Percentiles rank a stretch among this genome's conserved stretches.
phyloP scores from a whole-genome alignment of 2,113 vertebrate genomes.

The Carettochelys insculpta region DNA sequence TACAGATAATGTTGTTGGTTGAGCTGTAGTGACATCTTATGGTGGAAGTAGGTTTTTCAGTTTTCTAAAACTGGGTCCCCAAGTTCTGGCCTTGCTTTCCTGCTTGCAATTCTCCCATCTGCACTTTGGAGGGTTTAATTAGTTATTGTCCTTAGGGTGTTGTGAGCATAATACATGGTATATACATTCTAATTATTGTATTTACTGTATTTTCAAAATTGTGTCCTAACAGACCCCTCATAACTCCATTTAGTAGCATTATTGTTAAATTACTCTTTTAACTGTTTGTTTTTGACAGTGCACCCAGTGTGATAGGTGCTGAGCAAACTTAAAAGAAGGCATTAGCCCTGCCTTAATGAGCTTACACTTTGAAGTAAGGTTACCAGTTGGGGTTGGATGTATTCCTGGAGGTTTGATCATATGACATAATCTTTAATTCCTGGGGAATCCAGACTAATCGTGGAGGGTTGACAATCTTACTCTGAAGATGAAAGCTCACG shows the following conservation, averaged over 20 bases:
- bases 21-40: constrained; percentile 62
- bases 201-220: background rate
- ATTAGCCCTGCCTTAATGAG: constrained; percentile 34
- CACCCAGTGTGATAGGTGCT: background rate
- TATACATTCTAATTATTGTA: background rate
- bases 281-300: constrained; percentile 13
- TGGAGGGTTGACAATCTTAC: too few species aligned
- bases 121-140: background rate
- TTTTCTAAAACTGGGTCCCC: background rate
- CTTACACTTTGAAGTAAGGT: background rate
- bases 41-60: background rate
- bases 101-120: background rate
- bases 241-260: background rate
- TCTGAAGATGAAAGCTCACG: background rate
- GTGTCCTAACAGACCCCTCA: background rate
- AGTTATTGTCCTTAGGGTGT: background rate
- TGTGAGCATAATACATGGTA: background rate
- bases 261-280: background rate
- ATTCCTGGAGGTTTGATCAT: too few species aligned
- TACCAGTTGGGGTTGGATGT: too few species aligned
- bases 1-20: background rate
- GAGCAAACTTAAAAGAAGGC: constrained; percentile 21
- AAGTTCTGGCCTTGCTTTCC: background rate
- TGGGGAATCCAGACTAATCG: too few species aligned
- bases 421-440: too few species aligned